Evolutionary conservation across 2,797 vertebrate species (phyloP).

Genomic region (Calcarius lapponicus): DNA sequence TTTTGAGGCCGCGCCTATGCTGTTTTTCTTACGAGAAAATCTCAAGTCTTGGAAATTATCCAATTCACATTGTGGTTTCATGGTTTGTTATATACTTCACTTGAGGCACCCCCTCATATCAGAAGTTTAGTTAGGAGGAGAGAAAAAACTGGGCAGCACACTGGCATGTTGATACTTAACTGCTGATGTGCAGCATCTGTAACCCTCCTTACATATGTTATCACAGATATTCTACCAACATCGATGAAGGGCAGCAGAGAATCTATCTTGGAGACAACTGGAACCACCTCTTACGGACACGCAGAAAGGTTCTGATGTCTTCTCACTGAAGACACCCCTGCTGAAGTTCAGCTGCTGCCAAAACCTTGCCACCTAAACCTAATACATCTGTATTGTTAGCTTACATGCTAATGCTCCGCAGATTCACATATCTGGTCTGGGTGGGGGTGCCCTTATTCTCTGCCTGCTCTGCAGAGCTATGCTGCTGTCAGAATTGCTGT

Average conservation of each 20-base stretch:
- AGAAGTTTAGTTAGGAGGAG: background rate
- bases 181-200: background rate
- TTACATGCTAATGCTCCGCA: background rate
- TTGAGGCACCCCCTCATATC: background rate
- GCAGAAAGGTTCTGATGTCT: background rate
- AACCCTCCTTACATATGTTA: background rate
- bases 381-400: background rate
- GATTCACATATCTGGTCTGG: background rate
- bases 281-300: background rate
- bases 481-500: background rate
- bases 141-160: background rate
- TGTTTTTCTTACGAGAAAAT: background rate
- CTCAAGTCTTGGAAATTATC: background rate
- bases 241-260: rapidly evolving
- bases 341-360: background rate
- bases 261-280: background rate
- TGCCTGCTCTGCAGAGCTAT: background rate
- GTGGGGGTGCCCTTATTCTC: background rate
- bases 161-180: background rate
- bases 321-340: background rate
- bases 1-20: background rate
- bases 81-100: background rate
- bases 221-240: background rate
- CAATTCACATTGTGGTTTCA: background rate
- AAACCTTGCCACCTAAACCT: background rate